These are phyloP conservation scores for Sminthurinus aureus DNA, from an alignment of 2,888 invertebrate species.

Conservation along the genomic window DNA sequence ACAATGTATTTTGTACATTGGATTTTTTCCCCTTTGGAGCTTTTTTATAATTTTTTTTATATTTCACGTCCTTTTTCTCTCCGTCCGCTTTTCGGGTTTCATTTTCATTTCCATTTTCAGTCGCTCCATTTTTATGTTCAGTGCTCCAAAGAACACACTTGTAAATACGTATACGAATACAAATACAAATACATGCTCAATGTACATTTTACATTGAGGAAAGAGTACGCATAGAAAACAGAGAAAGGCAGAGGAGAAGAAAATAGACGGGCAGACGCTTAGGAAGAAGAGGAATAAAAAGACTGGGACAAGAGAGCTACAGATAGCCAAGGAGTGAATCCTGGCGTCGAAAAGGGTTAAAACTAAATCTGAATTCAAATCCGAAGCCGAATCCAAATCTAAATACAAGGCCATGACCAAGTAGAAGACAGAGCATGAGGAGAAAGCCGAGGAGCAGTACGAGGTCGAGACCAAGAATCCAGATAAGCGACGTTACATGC, in stretches of 20 bases:
- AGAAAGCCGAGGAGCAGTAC: no score
- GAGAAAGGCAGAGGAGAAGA: not conserved
- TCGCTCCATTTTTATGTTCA: not conserved
- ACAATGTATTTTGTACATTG: no score
- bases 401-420: not conserved
- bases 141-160: not conserved
- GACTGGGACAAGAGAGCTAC: not conserved
- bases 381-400: no score
- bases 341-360: no score
- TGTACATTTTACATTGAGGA: no score
- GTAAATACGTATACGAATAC: not conserved
- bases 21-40: no score
- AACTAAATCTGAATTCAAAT: no score
- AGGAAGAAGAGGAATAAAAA: not conserved
- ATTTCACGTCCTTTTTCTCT: not conserved
- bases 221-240: not conserved
- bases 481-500: slow-evolving; percentile 21
- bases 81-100: not conserved
- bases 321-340: not conserved
- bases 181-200: not conserved
- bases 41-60: not conserved
- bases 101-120: slow-evolving; percentile 5
- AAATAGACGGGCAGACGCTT: not conserved
- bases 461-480: not conserved
- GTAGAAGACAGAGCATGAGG: not conserved